phyloP scores from a whole-genome alignment of 2,113 vertebrate species.

The Toxotes jaculatrix region DNA sequence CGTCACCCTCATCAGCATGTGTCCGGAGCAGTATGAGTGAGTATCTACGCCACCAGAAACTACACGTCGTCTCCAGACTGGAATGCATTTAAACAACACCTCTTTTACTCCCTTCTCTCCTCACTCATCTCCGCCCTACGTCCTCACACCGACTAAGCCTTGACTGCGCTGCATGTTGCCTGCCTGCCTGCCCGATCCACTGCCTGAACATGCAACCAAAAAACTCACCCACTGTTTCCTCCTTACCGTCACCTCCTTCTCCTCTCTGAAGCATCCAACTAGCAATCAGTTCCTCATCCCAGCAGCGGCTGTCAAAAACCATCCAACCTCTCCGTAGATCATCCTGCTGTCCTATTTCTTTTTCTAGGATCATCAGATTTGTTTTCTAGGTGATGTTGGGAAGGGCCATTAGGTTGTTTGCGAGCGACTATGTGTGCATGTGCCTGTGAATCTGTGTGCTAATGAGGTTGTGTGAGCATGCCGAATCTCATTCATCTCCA shows the following conservation, averaged over 20 bases:
- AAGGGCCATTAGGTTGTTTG: slow-evolving; percentile 34
- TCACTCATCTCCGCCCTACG: slow-evolving; percentile 22
- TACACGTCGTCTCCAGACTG: slow-evolving; percentile 51
- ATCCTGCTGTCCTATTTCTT: slow-evolving; percentile 48
- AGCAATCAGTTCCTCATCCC: slow-evolving; percentile 54
- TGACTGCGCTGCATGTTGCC: slow-evolving; percentile 76
- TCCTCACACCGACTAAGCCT: slow-evolving; percentile 48
- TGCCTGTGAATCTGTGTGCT: slow-evolving; percentile 40
- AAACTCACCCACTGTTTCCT: slow-evolving; percentile 5
- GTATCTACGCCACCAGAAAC: slow-evolving; percentile 82
- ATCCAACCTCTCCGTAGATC: slow-evolving; percentile 60
- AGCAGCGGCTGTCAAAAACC: slow-evolving; percentile 59
- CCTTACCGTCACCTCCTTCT: slow-evolving; percentile 32
- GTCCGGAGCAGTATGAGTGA: slow-evolving; percentile 99
- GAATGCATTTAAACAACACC: slow-evolving; percentile 63
- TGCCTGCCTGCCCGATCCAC: slow-evolving; percentile 56
- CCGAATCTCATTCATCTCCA: slow-evolving; percentile 76
- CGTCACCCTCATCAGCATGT: slow-evolving; percentile 99
- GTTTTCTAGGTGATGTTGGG: slow-evolving; percentile 61
- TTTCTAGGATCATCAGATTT: slow-evolving; percentile 59
- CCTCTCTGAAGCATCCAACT: slow-evolving; percentile 47
- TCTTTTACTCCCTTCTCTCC: slow-evolving; percentile 4
- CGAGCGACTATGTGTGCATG: slow-evolving; percentile 12
- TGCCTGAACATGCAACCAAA: slow-evolving; percentile 57
- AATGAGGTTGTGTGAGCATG: slow-evolving; percentile 56